Conservation (phyloP, 2,888 invertebrate species). For the Phalangium opilio region DNA sequence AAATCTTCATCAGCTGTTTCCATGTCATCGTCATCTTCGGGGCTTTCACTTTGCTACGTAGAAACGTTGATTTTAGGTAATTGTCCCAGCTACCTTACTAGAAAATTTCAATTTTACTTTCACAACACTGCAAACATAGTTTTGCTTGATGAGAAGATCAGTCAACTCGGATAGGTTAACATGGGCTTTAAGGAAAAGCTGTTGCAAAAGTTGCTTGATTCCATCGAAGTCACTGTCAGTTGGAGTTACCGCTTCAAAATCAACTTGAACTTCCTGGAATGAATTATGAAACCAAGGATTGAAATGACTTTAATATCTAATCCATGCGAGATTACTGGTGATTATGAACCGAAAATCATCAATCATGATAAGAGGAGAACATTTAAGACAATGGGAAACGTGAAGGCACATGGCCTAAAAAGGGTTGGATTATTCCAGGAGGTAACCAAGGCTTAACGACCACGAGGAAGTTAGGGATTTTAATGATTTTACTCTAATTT, state of each 20-base stretch:
- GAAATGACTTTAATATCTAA: neutral
- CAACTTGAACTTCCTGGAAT: constrained; percentile 58
- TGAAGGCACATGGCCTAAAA: too few species aligned
- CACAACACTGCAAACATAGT: constrained; percentile 73
- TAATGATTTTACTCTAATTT: too few species aligned
- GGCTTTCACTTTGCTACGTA: constrained; percentile 33
- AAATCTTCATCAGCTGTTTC: constrained; percentile 51
- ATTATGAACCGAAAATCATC: too few species aligned
- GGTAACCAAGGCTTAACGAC: too few species aligned
- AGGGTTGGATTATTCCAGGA: too few species aligned
- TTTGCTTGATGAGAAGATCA: constrained; percentile 71
- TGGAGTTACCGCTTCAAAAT: constrained; percentile 75
- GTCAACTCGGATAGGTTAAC: constrained; percentile 61
- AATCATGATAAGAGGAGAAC: too few species aligned
- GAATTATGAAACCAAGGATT: constrained; percentile 29
- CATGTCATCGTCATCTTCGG: constrained; percentile 46
- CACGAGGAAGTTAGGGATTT: too few species aligned
- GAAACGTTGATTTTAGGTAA: too few species aligned
- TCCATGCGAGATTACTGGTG: neutral
- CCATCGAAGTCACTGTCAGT: constrained; percentile 72
- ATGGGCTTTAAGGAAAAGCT: constrained; percentile 69
- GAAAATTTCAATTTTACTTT: constrained; percentile 48
- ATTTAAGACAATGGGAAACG: too few species aligned
- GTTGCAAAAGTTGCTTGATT: constrained; percentile 63
- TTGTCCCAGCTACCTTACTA: too few species aligned